Conservation (phyloP, 2,797 vertebrate species). For the Lindbergichthys nudifrons region DNA sequence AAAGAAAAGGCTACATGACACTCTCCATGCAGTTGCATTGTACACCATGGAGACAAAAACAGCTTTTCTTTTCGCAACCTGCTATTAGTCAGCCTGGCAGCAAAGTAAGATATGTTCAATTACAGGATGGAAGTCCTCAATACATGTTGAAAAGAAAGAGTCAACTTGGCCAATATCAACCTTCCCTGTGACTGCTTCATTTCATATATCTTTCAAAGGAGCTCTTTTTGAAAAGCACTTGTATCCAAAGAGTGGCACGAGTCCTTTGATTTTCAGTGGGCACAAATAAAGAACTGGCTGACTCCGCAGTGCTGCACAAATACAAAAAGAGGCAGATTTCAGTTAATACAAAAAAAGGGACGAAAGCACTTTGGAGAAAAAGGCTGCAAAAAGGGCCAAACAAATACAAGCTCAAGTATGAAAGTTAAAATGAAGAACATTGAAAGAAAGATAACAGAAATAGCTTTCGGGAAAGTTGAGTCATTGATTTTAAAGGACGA, state of each 20-base stretch:
- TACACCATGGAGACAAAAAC: background rate
- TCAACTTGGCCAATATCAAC: background rate
- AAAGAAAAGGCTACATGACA: background rate
- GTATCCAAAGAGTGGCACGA: conserved; percentile 4
- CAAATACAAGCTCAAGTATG: background rate
- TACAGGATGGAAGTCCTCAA: background rate
- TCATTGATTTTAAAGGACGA: background rate
- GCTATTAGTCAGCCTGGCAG: conserved; percentile 17
- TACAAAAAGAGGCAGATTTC: background rate
- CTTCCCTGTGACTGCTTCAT: background rate
- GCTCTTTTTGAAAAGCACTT: conserved; percentile 31
- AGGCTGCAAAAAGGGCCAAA: background rate
- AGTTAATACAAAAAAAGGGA: too few species aligned
- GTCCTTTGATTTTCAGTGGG: conserved; percentile 11
- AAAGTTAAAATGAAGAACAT: too few species aligned
- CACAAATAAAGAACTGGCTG: conserved; percentile 6
- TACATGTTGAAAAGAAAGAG: conserved; percentile 12
- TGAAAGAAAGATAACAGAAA: background rate
- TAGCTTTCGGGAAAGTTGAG: background rate
- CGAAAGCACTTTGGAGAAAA: background rate
- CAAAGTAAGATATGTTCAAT: conserved; percentile 9
- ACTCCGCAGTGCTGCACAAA: background rate
- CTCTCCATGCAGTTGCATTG: too few species aligned
- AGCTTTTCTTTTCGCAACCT: background rate
- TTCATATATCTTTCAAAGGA: conserved; percentile 35